Conservation (phyloP, 2,888 invertebrate genomes). For the Phyto melanocephala region DNA sequence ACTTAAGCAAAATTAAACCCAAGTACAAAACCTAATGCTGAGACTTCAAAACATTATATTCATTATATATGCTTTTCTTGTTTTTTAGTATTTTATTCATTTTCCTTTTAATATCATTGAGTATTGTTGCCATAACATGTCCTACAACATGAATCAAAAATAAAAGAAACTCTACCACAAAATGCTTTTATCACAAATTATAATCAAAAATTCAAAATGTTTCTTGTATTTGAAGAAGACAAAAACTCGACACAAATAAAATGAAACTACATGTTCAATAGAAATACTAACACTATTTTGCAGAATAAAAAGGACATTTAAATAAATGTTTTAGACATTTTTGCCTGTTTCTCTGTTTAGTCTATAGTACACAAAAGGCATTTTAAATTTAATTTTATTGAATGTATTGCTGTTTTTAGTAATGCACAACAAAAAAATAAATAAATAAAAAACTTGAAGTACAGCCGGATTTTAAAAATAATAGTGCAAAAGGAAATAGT, state of each 20-base stretch:
- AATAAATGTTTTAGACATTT: conserved; percentile 16
- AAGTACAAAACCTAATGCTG: no score
- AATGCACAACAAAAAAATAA: no score
- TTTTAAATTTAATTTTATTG: no score
- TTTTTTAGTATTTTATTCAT: background rate
- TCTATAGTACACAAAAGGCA: background rate
- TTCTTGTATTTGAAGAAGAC: background rate
- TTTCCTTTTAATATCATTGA: background rate
- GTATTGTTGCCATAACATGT: background rate
- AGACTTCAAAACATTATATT: no score
- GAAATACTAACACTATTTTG: background rate
- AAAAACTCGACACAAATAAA: background rate
- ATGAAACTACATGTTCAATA: conserved; percentile 7
- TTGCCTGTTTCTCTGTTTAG: background rate
- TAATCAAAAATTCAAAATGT: conserved; percentile 24
- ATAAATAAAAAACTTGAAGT: no score
- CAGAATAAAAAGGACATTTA: background rate
- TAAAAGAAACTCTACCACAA: conserved; percentile 15
- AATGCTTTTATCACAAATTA: conserved; percentile 43
- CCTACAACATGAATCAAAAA: background rate
- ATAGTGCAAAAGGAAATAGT: no score
- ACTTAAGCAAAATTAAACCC: no score
- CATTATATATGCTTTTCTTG: background rate
- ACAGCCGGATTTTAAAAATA: no score
- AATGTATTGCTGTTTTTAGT: no score